Conservation (phyloP, 2,888 invertebrate genomes). For the Phortica okadai region DNA sequence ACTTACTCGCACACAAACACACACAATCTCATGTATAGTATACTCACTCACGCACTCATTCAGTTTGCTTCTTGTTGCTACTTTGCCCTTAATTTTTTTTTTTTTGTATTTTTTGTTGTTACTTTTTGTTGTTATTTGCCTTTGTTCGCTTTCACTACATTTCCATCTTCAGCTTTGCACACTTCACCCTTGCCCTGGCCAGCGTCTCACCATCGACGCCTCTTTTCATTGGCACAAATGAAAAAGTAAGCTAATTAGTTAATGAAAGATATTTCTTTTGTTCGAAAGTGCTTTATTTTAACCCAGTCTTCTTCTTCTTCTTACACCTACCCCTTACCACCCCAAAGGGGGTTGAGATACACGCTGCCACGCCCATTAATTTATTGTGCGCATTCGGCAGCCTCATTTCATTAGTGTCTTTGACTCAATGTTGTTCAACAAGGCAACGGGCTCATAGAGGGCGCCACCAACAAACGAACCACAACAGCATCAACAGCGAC, state of each 20-base stretch:
- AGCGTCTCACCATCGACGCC: neutral
- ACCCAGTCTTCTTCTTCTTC: neutral
- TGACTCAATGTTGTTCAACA: neutral
- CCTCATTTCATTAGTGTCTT: neutral
- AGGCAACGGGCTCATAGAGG: too few relatives aligned
- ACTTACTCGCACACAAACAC: too few relatives aligned
- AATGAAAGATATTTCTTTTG: slow-evolving; percentile 70
- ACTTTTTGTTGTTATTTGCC: neutral
- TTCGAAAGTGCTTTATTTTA: slow-evolving; percentile 43
- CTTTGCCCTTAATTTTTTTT: too few relatives aligned
- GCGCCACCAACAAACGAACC: too few relatives aligned
- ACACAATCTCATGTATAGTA: too few relatives aligned
- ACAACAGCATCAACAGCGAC: neutral
- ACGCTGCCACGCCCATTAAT: neutral
- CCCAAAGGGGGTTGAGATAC: too few relatives aligned
- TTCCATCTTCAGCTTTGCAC: neutral
- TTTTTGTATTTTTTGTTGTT: neutral
- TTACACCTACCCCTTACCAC: too few relatives aligned
- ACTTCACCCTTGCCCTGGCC: neutral
- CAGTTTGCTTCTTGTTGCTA: neutral
- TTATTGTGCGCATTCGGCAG: neutral
- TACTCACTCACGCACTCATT: neutral
- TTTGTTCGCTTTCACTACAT: neutral
- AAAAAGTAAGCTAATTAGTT: slow-evolving; percentile 70
- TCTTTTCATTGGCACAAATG: slow-evolving; percentile 43